phyloP scores from a whole-genome alignment of 2,888 invertebrate genomes.

The Augochlorella aurata region DNA sequence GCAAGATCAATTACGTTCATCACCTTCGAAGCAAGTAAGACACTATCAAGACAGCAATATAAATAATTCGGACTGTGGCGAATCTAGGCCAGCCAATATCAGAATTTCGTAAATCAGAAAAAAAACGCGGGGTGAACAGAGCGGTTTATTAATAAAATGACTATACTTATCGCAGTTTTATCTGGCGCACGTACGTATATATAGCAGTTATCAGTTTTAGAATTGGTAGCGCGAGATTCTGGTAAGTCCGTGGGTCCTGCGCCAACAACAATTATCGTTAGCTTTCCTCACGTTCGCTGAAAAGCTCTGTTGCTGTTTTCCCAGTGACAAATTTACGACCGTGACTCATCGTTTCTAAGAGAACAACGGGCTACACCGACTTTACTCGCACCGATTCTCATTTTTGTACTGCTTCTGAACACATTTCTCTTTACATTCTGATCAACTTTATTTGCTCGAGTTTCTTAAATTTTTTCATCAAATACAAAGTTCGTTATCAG shows the following conservation, averaged over 20 bases:
- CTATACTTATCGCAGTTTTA: background rate
- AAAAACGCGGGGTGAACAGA: background rate
- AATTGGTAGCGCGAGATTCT: background rate
- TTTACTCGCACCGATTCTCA: too few species aligned
- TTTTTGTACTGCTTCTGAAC: too few species aligned
- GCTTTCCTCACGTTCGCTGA: background rate
- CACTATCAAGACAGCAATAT: background rate
- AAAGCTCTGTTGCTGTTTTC: slow-evolving; percentile 12
- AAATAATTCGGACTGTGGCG: background rate
- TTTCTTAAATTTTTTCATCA: too few species aligned
- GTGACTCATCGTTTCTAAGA: background rate
- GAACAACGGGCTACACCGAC: background rate
- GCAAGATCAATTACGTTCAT: background rate
- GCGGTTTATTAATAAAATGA: slow-evolving; percentile 2
- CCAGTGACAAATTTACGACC: background rate
- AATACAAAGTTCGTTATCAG: too few species aligned
- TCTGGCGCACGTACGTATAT: background rate
- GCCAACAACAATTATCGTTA: background rate
- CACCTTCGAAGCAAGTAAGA: background rate
- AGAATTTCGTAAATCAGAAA: background rate
- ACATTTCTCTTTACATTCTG: too few species aligned
- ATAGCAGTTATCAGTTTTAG: background rate
- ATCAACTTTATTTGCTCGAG: too few species aligned
- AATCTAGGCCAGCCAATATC: background rate
- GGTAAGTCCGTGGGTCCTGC: background rate